phyloP scores from a whole-genome alignment of 64 coral and sea anemone genomes.

The Montipora cactus region DNA sequence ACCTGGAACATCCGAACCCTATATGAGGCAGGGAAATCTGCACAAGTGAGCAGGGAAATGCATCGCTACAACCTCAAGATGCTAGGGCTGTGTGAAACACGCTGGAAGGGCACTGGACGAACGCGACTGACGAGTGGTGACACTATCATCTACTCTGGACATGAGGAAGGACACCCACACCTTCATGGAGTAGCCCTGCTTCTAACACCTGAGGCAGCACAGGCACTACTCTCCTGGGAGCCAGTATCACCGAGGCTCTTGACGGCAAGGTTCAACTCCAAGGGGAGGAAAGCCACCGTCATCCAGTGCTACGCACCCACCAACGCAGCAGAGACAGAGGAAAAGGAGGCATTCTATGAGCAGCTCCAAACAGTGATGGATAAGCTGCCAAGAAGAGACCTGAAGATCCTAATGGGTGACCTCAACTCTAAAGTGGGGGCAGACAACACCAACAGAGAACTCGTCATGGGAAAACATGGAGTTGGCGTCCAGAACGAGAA shows the following conservation, averaged over 20 bases:
- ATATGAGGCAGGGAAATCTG: not conserved
- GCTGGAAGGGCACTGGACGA: not conserved
- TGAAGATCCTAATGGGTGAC: constrained; percentile 33
- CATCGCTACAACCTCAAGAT: not conserved
- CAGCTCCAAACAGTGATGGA: not conserved
- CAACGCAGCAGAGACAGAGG: not conserved
- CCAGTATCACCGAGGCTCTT: not conserved
- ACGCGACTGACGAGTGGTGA: too few relatives aligned
- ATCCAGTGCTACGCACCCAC: constrained; percentile 29
- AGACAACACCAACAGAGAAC: not conserved
- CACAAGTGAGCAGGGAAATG: not conserved
- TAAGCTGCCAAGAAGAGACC: not conserved
- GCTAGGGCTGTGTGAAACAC: not conserved
- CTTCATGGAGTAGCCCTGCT: not conserved
- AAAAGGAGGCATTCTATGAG: constrained; percentile 14
- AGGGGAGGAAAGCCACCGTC: constrained; percentile 17
- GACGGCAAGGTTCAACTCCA: not conserved
- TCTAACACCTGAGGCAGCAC: not conserved
- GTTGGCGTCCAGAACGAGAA: too few relatives aligned
- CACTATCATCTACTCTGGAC: not conserved
- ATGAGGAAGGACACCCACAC: not conserved
- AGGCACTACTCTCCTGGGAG: not conserved
- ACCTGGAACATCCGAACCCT: not conserved
- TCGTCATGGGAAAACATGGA: too few relatives aligned
- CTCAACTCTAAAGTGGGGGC: not conserved